phyloP scores from a whole-genome alignment of 2,888 invertebrate genomes.

The Dusona sp. region DNA sequence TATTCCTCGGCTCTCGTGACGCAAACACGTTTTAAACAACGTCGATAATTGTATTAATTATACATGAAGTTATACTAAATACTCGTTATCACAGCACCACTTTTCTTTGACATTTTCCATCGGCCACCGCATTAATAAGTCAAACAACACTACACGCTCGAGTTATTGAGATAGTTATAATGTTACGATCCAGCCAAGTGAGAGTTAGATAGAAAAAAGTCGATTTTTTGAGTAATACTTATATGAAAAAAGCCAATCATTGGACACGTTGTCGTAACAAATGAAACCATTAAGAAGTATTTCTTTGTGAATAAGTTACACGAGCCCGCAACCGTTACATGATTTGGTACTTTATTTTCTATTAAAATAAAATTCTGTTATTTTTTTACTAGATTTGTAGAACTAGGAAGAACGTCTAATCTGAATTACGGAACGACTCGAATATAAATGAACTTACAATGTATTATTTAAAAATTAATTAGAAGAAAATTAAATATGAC shows the following conservation, averaged over 20 bases:
- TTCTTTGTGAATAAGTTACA: background rate
- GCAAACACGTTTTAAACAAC: conserved; percentile 41
- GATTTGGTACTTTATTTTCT: background rate
- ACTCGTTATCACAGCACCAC: conserved; percentile 41
- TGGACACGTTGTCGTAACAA: background rate
- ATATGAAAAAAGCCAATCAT: background rate
- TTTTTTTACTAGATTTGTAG: background rate
- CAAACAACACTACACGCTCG: conserved; percentile 22
- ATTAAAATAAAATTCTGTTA: background rate
- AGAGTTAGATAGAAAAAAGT: conserved; percentile 3
- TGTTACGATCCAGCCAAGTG: conserved; percentile 1
- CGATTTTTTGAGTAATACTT: background rate
- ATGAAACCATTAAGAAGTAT: background rate
- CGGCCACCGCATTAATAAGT: conserved; percentile 36
- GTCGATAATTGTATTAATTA: conserved; percentile 34
- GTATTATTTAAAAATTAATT: background rate
- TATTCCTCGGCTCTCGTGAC: conserved; percentile 3
- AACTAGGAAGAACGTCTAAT: too few relatives aligned
- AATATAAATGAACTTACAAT: background rate
- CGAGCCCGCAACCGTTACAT: background rate
- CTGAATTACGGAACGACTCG: background rate
- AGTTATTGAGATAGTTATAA: conserved; percentile 7
- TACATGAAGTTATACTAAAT: conserved; percentile 41
- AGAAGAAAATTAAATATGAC: too few relatives aligned
- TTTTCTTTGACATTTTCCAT: conserved; percentile 56